Evolutionary conservation across 2,888 invertebrate species (phyloP), one percentile per base, ranked within the genome.

Genomic region (Bugulina stolonifera): DNA sequence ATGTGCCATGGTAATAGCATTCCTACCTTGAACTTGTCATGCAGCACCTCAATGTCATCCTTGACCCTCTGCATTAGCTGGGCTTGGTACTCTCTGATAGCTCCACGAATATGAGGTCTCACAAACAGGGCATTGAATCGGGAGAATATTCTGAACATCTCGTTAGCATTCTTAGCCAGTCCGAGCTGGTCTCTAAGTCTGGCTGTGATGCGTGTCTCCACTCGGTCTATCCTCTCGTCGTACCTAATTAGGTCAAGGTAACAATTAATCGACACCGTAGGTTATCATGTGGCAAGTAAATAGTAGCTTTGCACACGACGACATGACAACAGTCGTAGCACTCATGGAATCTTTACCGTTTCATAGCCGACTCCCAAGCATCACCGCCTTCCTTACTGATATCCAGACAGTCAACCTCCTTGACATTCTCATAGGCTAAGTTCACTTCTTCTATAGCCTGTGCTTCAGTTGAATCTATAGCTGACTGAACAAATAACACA

Each of bases 71-170:
- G 97, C 82, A 99, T 99, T 72, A 99, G 89, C 84, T 99, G 97
- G 0, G 98, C 97, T 86, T 99, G 99, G 85, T 99, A 99, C 86
- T 99, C 99, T 64, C 98, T 89, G 77, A 99, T 99, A 32, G 99
- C 99, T 69, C 99, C 98, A 72, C 97, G 90, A 82, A 99, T 99
- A 85, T 99, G 98, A 1, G 97, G 98, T 10, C 99, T 90, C 14
- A 99, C 96, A 86, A 99, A 99, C 71, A 99, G 87, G 0, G 98
- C 98, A 86, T 99, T 99, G 87, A 98, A 99, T 25, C 98, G 90
- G 0, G 96, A 96, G 87, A 88, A 89, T 80, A 99, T 99, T 73
- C 96, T 89, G 87, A 99, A 99, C 99, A 99, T 99, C 77, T 99
- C 99, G 83, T 98, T 98, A 27, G 99, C 99, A 86, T 98, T 98